phyloP scores from a whole-genome alignment of 1,140 invertebrate genomes.

The Theocolax elegans region DNA sequence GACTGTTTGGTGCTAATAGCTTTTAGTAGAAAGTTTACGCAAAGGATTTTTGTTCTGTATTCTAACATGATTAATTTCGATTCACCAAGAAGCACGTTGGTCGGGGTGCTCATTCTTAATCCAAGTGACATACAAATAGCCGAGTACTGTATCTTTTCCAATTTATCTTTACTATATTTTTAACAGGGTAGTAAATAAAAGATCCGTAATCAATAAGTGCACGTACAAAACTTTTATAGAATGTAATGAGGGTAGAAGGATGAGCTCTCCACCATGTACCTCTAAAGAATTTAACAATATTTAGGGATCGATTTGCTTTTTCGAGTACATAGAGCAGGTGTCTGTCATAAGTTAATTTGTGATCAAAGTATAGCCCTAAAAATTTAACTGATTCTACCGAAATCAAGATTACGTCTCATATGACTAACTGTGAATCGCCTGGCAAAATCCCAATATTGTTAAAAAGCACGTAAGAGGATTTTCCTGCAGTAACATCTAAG shows the following conservation, averaged over 20 bases:
- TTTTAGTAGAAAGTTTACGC: not conserved
- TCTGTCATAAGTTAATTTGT: too few species aligned
- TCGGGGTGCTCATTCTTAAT: not conserved
- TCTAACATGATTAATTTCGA: not conserved
- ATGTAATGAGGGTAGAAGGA: conserved; percentile 4
- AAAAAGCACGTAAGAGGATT: too few species aligned
- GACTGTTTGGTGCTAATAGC: not conserved
- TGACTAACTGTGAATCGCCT: too few species aligned
- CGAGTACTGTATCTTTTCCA: conserved; percentile 29
- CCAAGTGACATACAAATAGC: not conserved
- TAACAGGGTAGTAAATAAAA: conserved; percentile 8
- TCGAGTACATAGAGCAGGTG: not conserved
- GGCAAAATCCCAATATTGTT: too few species aligned
- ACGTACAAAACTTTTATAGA: conserved; percentile 34
- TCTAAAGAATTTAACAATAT: not conserved
- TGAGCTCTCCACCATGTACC: conserved; percentile 16
- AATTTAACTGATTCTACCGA: too few species aligned
- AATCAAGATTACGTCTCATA: too few species aligned
- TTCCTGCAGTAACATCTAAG: too few species aligned
- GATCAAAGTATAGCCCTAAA: too few species aligned
- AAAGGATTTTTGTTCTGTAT: not conserved
- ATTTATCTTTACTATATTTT: too few species aligned
- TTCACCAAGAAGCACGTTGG: not conserved
- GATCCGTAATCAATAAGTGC: conserved; percentile 35
- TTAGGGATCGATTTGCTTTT: not conserved